Evolutionary conservation across 1,140 invertebrate genomes (phyloP).

Genomic region (Bombus soroeensis): DNA sequence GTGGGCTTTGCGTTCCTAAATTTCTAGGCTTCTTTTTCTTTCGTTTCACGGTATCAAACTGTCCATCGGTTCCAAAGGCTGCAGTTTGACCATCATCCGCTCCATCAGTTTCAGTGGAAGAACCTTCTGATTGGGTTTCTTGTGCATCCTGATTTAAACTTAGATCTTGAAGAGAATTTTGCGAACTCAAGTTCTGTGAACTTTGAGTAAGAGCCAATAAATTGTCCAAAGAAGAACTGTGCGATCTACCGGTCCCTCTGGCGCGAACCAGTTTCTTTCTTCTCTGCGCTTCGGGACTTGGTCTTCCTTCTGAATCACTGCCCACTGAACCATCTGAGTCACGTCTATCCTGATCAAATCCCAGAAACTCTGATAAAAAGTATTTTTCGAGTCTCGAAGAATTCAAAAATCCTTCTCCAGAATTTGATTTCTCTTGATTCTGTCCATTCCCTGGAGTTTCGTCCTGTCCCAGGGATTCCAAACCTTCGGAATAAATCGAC

Average conservation of each 20-base stretch:
- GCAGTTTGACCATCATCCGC: constrained; percentile 86
- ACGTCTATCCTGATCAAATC: constrained; percentile 87
- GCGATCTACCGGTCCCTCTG: constrained; percentile 90
- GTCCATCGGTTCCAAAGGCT: constrained; percentile 86
- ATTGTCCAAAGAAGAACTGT: constrained; percentile 91
- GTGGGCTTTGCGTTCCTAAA: constrained; percentile 79
- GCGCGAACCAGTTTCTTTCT: constrained; percentile 90
- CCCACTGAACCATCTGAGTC: constrained; percentile 92
- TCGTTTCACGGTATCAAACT: constrained; percentile 92
- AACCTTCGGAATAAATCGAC: constrained; percentile 92
- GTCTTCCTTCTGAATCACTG: constrained; percentile 93
- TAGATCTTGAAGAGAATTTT: constrained; percentile 82
- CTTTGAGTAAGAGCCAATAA: constrained; percentile 84
- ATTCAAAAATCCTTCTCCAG: constrained; percentile 88
- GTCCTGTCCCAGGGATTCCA: constrained; percentile 86
- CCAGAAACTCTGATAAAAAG: constrained; percentile 93
- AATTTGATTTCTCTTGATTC: constrained; percentile 82
- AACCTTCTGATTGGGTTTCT: constrained; percentile 85
- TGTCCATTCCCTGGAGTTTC: constrained; percentile 70
- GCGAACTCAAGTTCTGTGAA: constrained; percentile 80
- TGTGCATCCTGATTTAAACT: constrained; percentile 74
- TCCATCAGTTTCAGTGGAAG: constrained; percentile 90
- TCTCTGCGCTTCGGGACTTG: constrained; percentile 91
- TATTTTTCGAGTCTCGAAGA: constrained; percentile 95
- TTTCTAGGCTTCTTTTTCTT: constrained; percentile 87